Percentiles rank a stretch among this genome's conserved stretches.
phyloP scores from a whole-genome alignment of 2,797 vertebrate genomes.

The Tokudaia tokunoshimensis region DNA sequence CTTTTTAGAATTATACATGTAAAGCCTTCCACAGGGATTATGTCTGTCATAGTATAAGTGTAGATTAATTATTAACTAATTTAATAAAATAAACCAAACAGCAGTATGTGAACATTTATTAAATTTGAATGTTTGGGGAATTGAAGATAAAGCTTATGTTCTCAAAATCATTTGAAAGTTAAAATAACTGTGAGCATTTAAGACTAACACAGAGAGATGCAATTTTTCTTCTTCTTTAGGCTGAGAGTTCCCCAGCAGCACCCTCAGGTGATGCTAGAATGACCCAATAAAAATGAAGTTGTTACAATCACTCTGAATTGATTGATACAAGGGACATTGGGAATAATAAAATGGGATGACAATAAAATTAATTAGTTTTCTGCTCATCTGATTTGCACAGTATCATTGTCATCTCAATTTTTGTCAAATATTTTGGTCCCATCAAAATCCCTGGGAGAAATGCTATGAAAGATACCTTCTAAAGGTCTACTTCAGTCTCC shows the following conservation, averaged over 20 bases:
- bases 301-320: slow-evolving; percentile 35
- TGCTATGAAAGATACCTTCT: background rate
- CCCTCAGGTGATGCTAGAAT: background rate
- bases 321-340: background rate
- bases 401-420: background rate
- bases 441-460: background rate
- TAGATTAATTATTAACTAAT: background rate
- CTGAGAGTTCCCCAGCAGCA: background rate
- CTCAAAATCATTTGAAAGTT: slow-evolving; percentile 41
- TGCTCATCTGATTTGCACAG: background rate
- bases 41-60: background rate
- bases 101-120: background rate
- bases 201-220: background rate
- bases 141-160: background rate
- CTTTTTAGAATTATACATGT: background rate
- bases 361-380: slow-evolving; percentile 52
- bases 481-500: background rate
- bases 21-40: background rate
- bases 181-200: slow-evolving; percentile 52
- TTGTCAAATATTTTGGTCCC: background rate
- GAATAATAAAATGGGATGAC: slow-evolving; percentile 7
- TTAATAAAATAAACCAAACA: slow-evolving; percentile 22
- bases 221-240: background rate
- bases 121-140: background rate
- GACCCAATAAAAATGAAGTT: slow-evolving; percentile 8